Evolutionary conservation across 2,113 vertebrate species (phyloP).

Genomic region (Xyliphius kryptos): DNA sequence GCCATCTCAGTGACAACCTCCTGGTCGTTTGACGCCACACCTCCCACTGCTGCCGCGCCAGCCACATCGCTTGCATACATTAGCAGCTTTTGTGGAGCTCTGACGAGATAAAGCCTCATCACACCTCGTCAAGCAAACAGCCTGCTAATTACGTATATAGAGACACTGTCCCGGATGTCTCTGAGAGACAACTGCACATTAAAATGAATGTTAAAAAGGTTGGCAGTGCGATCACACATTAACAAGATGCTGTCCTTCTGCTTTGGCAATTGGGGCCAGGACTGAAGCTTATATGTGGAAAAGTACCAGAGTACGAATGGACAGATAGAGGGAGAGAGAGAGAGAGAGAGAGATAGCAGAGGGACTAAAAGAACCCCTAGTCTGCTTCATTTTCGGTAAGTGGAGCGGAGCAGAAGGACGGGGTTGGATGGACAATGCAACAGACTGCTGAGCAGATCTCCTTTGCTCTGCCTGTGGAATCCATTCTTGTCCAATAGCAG

Average conservation of each 20-base stretch:
- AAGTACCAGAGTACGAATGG: no score
- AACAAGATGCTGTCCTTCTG: conserved; percentile 37
- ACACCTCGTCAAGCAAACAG: conserved; percentile 36
- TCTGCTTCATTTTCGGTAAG: conserved; percentile 9
- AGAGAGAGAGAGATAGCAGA: no score
- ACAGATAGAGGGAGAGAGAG: no score
- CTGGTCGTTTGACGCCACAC: conserved; percentile 33
- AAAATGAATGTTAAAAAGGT: conserved; percentile 36
- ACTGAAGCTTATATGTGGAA: no score
- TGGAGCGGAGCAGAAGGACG: conserved; percentile 35
- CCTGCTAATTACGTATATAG: conserved; percentile 41
- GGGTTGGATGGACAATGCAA: conserved; percentile 30
- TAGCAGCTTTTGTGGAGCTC: conserved; percentile 33
- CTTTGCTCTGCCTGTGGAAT: conserved; percentile 13
- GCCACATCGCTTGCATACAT: conserved; percentile 34
- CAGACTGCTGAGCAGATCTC: conserved; percentile 33
- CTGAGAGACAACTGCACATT: conserved; percentile 40
- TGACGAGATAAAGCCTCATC: conserved; percentile 37
- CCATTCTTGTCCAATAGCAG: background rate
- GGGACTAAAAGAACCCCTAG: conserved; percentile 8
- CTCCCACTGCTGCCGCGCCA: conserved; percentile 33
- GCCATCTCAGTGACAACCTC: conserved; percentile 32
- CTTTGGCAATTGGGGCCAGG: no score
- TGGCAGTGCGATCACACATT: conserved; percentile 30
- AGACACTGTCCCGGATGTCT: conserved; percentile 27